These are phyloP conservation scores for Forbesichthys papilliferus DNA, from an alignment of 2,113 vertebrate species.

Conservation along the genomic window DNA sequence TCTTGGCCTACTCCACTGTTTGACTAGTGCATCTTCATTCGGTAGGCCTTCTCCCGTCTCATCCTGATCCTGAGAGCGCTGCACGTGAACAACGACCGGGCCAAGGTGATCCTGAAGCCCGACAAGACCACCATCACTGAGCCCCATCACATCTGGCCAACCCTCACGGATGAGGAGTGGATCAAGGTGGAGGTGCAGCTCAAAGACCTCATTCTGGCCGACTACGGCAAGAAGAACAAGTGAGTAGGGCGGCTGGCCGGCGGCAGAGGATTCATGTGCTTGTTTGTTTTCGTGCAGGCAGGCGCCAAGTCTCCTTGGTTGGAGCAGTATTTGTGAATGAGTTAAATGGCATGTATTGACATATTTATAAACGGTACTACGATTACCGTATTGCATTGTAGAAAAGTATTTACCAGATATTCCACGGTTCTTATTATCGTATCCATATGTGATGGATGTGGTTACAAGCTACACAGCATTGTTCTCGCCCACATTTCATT, in stretches of 20 bases:
- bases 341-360: no score
- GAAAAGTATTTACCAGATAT: no score
- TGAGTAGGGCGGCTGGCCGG: conserved; percentile 63
- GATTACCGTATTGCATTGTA: no score
- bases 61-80: conserved; percentile 96
- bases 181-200: conserved; percentile 99
- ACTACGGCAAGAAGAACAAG: conserved; percentile 99
- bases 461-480: background rate
- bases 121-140: conserved; percentile 98
- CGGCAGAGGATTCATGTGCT: background rate
- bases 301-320: no score
- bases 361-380: no score
- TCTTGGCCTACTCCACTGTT: background rate
- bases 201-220: conserved; percentile 96
- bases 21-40: conserved; percentile 24
- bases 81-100: conserved; percentile 96
- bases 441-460: no score
- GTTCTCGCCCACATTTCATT: background rate
- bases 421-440: no score
- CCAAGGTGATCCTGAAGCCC: conserved; percentile 97
- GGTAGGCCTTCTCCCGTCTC: conserved; percentile 95
- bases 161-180: conserved; percentile 97
- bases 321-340: no score
- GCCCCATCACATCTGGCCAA: conserved; percentile 99
- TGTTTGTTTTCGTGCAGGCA: background rate